These are phyloP conservation scores for Porites evermanni DNA, from an alignment of 92 coral and sea anemone species.

Conservation along the genomic window DNA sequence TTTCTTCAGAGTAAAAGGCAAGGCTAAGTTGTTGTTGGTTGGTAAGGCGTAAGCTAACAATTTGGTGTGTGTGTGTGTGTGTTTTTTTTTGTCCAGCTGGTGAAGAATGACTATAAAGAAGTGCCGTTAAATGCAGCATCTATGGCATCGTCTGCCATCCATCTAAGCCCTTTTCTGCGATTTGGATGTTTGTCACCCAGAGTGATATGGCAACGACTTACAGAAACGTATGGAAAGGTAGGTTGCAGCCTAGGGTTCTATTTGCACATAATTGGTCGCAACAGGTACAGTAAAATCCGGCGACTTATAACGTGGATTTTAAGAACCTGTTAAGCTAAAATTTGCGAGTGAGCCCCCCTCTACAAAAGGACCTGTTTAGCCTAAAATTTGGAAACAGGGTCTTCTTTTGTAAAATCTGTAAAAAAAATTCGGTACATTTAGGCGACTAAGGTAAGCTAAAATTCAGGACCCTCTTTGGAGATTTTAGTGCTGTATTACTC, in stretches of 20 bases:
- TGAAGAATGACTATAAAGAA: slow-evolving; percentile 36
- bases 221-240: slow-evolving; percentile 62
- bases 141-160: slow-evolving; percentile 56
- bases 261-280: neutral
- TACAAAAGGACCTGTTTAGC: too few species aligned
- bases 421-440: too few species aligned
- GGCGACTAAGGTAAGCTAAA: too few species aligned
- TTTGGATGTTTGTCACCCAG: slow-evolving; percentile 87
- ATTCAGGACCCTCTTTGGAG: too few species aligned
- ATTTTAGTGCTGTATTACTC: too few species aligned
- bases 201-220: slow-evolving; percentile 58
- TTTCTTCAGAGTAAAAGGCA: neutral
- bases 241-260: neutral
- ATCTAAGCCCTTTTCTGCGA: slow-evolving; percentile 76
- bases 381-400: too few species aligned
- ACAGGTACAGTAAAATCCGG: neutral
- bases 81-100: slow-evolving; percentile 10
- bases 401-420: too few species aligned
- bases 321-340: too few species aligned
- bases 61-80: too few species aligned
- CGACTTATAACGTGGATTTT: too few species aligned
- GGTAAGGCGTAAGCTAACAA: too few species aligned
- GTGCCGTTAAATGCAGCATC: slow-evolving; percentile 26
- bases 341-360: too few species aligned
- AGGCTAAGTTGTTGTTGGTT: neutral